A percentile compares a stretch with the other conserved stretches of the same genome.
These are phyloP conservation scores for Drosophila pseudotakahashii DNA, from an alignment of 2,888 invertebrate species.

Conservation along the genomic window DNA sequence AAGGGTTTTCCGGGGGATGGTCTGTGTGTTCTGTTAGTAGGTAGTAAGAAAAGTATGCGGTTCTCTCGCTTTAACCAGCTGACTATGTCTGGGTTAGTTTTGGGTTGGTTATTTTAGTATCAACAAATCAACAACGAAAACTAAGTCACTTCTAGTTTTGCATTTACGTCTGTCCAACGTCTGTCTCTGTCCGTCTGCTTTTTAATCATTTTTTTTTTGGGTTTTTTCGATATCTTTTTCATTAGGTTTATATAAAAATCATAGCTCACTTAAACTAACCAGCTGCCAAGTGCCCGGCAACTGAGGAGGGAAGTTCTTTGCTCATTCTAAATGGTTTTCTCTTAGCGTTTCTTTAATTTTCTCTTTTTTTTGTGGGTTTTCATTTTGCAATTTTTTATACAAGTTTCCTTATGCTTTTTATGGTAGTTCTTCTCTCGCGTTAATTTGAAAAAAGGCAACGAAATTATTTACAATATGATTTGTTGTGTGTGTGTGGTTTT, in stretches of 20 bases:
- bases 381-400: constrained; percentile 45
- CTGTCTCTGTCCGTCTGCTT: constrained; percentile 14
- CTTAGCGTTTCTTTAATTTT: constrained; percentile 41
- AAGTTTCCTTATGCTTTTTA: constrained; percentile 38
- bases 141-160: constrained; percentile 46
- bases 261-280: constrained; percentile 73
- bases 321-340: constrained; percentile 69
- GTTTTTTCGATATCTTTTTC: constrained; percentile 24
- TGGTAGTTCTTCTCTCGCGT: constrained; percentile 35
- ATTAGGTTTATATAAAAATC: constrained; percentile 61
- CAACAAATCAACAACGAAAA: constrained; percentile 70
- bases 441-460: constrained; percentile 61
- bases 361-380: constrained; percentile 36
- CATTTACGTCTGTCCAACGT: constrained; percentile 28
- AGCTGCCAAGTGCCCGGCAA: constrained; percentile 70
- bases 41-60: constrained; percentile 23
- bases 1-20: neutral
- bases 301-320: constrained; percentile 79
- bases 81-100: constrained; percentile 51
- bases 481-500: constrained; percentile 26
- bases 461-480: constrained; percentile 74
- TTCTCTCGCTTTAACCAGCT: constrained; percentile 28
- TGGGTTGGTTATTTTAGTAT: constrained; percentile 43
- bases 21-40: constrained; percentile 15
- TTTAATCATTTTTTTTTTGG: constrained; percentile 17